Percentiles rank a stretch among this genome's conserved stretches.
These are phyloP conservation scores for Hyla sarda DNA, from an alignment of 2,113 vertebrate genomes.

Conservation along the genomic window DNA sequence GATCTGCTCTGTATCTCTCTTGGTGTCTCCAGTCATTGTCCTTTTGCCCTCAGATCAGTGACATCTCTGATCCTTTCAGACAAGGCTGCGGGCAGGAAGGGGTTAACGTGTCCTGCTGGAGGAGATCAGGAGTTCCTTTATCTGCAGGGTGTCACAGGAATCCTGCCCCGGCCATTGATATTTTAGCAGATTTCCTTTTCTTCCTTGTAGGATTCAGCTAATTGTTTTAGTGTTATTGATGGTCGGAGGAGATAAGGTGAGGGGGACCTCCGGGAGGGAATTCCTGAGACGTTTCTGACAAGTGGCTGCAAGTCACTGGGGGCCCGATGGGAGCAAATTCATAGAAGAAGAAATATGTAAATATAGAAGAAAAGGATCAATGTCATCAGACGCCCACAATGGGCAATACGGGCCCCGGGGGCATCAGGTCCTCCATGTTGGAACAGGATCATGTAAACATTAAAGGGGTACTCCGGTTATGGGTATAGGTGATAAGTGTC, in stretches of 20 bases:
- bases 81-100: neutral
- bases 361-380: neutral
- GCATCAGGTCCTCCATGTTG: no score
- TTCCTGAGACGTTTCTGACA: neutral
- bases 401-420: no score
- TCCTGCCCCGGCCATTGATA: neutral
- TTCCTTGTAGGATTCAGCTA: conserved; percentile 12
- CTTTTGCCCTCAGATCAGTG: conserved; percentile 6
- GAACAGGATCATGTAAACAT: no score
- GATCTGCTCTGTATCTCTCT: neutral
- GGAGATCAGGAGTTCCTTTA: conserved; percentile 1
- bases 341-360: neutral
- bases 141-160: conserved; percentile 25
- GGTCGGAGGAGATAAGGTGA: neutral
- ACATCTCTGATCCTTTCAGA: neutral
- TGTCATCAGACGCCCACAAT: no score
- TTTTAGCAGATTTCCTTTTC: conserved; percentile 39
- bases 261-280: neutral
- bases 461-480: no score
- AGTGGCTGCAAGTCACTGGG: conserved; percentile 13
- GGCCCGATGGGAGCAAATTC: neutral
- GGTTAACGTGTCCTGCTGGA: neutral
- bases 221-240: conserved; percentile 48
- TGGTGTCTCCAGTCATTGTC: neutral
- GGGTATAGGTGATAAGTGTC: no score